Evolutionary conservation across 2,113 vertebrate species (phyloP).

Genomic region (Rallus limicola): DNA sequence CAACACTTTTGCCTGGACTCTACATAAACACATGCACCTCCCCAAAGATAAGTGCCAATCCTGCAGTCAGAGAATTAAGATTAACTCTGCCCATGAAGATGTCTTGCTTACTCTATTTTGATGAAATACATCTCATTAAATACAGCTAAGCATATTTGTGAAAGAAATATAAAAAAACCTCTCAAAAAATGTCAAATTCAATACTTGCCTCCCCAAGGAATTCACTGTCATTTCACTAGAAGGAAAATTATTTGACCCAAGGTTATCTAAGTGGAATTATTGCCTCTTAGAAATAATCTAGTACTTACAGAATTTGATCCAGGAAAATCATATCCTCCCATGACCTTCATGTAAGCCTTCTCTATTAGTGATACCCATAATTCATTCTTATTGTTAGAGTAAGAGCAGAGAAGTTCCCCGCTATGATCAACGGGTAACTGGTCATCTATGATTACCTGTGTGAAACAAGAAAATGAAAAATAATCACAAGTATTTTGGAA

Average conservation of each 20-base stretch:
- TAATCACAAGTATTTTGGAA: neutral
- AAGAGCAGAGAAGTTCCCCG: slow-evolving; percentile 95
- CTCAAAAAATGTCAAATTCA: neutral
- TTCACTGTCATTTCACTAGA: neutral
- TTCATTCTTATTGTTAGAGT: slow-evolving; percentile 97
- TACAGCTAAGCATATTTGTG: neutral
- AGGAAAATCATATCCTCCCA: slow-evolving; percentile 98
- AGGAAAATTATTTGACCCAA: neutral
- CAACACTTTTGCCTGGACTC: neutral
- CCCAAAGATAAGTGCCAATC: neutral
- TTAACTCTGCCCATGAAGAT: neutral
- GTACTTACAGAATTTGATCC: slow-evolving; percentile 96
- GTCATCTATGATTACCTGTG: slow-evolving; percentile 96
- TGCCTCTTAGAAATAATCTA: neutral
- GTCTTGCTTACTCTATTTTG: neutral
- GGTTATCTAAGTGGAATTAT: neutral
- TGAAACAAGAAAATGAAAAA: slow-evolving; percentile 30
- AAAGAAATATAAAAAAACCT: neutral
- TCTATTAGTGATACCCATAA: slow-evolving; percentile 98
- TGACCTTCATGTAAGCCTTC: slow-evolving; percentile 99
- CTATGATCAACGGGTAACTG: slow-evolving; percentile 92
- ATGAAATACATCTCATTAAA: neutral
- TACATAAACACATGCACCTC: neutral
- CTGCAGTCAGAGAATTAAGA: neutral
- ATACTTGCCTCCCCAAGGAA: neutral